Evolutionary conservation across 2,888 invertebrate genomes (phyloP), one percentile per base, ranked within the genome.

Genomic region (Incurvaria masculella): DNA sequence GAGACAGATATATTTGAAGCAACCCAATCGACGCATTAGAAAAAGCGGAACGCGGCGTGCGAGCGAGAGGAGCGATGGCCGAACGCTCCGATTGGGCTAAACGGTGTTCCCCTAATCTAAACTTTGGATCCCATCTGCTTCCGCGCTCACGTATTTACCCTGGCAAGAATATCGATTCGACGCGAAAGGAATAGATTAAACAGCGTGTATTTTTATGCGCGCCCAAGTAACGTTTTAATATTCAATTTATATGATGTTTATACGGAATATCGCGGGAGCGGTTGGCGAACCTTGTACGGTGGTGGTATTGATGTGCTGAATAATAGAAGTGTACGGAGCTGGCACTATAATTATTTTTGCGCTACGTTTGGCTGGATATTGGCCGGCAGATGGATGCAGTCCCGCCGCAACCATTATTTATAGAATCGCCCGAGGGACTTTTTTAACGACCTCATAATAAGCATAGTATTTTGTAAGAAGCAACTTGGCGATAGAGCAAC

Each of bases 31-130:
- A 64, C 70, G 70, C 73, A 74, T 75, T 78, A 78, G 76, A 76
- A 66, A 68, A 72, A 75, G 62, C 58, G 61, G 60, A 58, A 60
- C 60, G 60, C 60, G 57, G 59, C 56, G 68, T 49, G 61, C 51
- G 68, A 76, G 57, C 60, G 63, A 61, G 72, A 73, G 58, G 55
- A 62, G 55, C 53, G 56, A 66, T 55, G 56, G 60, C 49, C 55
- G 57, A 56, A 61, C 57, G 52, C 57, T 59, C 61, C 63, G 57
- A 76, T 78, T 76, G 76, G 76, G 69, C n/a, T 72, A 74, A 72
- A 72, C 69, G 65, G 66, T 75, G 72, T 75, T 76, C 76, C 78
- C 78, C 78, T 76, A 78, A 78, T 76, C 74, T 76, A 73, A 64
- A 67, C 72, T 73, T 72, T 38, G 14, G 33, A 33, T 33, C 33